These are phyloP conservation scores for Erythrocercus mccallii DNA, from an alignment of 2,113 vertebrate species.

Conservation along the genomic window DNA sequence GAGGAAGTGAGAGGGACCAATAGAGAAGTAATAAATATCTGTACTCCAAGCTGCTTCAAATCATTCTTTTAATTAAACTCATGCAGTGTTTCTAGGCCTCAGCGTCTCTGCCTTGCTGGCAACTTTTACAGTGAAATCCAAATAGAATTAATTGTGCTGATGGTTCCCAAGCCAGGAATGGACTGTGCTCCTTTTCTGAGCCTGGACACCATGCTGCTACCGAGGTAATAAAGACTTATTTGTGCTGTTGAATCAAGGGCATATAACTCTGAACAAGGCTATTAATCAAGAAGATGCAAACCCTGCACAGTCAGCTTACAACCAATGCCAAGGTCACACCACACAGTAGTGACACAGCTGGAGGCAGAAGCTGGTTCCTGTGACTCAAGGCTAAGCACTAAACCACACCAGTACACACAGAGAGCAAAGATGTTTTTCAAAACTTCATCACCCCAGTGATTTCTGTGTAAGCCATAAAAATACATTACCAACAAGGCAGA, in stretches of 20 bases:
- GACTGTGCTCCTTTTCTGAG: background rate
- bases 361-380: background rate
- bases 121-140: background rate
- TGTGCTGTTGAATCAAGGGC: background rate
- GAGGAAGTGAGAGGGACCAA: slow-evolving; percentile 2
- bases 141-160: slow-evolving; percentile 22
- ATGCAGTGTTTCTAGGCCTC: background rate
- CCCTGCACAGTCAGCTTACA: background rate
- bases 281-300: slow-evolving; percentile 40
- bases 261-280: background rate
- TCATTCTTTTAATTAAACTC: slow-evolving; percentile 39
- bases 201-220: background rate
- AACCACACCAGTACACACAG: background rate
- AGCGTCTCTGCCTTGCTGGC: background rate
- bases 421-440: background rate
- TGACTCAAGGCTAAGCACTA: background rate
- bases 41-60: slow-evolving; percentile 11
- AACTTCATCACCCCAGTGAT: background rate
- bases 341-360: background rate
- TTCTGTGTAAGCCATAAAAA: background rate
- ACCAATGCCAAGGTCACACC: slow-evolving; percentile 14
- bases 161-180: slow-evolving; percentile 3
- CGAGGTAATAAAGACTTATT: background rate
- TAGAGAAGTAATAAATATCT: background rate
- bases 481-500: background rate